Base-by-base conservation (phyloP, 1,140 invertebrate species). In the Lepidurus couesii region DNA sequence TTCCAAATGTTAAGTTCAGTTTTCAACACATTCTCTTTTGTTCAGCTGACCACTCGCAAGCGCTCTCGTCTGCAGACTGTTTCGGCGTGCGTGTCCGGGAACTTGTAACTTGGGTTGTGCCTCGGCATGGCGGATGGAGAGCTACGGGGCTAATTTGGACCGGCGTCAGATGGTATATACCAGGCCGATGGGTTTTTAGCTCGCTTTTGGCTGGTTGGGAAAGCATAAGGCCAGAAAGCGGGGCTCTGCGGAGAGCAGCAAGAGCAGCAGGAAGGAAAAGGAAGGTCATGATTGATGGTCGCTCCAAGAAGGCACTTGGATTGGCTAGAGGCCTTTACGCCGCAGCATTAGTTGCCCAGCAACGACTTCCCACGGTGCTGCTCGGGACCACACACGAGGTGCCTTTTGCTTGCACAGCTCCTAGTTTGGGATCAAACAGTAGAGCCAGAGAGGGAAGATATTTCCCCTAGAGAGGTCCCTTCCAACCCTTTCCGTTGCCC, bases 251-350 rank as follows among this genome's bases (percentile, higher is more conserved):
- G 34, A 34, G 34, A 34, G 34, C 34, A 26, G 47, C 13, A 21
- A 65, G 47, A 65, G 47, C 47, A 65, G 53, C 53, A 65, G 53
- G 53, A 65, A 65, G 53, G 53, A 65, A 65, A 65, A 65, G 53
- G 53, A 65, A 65, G 53, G 53, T 65, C 53, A 65, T 65, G 53
- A 65, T 65, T 65, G 53, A 65, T 65, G 53, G 53, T 65, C 53
- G 53, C 53, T 65, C 53, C 53, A 65, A 65, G 53, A 65, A 65
- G 53, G 53, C 53, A 65, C 53, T 65, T 65, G 53, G 53, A 65
- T 65, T 65, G 53, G 53, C 53, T 65, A 65, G 53, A 65, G 53
- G 53, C 53, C 53, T 65, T 65, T 65, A 65, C 53, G 53, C 53
- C 53, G 53, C 53, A 65, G 53, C 53, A 65, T 65, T 65, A 65